Evolutionary conservation across 2,113 vertebrate species (phyloP).

Genomic region (Holacanthus passer): DNA sequence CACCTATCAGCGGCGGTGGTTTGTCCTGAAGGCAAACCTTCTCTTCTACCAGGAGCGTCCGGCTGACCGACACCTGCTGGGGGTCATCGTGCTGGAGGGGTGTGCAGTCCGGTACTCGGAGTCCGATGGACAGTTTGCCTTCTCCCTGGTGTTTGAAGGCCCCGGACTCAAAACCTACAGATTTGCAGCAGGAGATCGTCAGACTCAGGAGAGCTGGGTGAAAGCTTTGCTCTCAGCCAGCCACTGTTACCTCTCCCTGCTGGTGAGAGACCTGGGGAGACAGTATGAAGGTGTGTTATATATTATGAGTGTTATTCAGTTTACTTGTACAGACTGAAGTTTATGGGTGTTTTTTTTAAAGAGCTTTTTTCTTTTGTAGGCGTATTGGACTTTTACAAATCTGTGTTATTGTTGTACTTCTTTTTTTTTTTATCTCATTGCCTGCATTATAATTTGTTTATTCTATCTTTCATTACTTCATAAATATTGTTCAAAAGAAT

Average conservation of each 20-base stretch:
- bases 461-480: background rate
- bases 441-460: background rate
- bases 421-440: background rate
- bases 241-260: constrained; percentile 78
- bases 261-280: constrained; percentile 79
- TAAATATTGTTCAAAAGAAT: background rate
- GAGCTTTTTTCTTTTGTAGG: background rate
- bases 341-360: background rate
- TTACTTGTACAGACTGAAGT: background rate
- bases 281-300: constrained; percentile 80
- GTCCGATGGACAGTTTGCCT: constrained; percentile 75
- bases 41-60: constrained; percentile 87
- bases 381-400: background rate
- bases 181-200: constrained; percentile 80
- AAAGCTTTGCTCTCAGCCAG: constrained; percentile 80
- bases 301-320: no score
- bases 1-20: constrained; percentile 85
- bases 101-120: constrained; percentile 79
- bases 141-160: constrained; percentile 79
- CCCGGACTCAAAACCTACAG: constrained; percentile 79
- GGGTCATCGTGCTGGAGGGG: constrained; percentile 87
- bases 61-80: constrained; percentile 80
- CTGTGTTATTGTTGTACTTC: background rate
- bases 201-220: constrained; percentile 82
- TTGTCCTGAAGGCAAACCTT: constrained; percentile 86